Evolutionary conservation across 2,113 vertebrate species (phyloP), one percentile per base, ranked within the genome.

Genomic region (Microcebus murinus): DNA sequence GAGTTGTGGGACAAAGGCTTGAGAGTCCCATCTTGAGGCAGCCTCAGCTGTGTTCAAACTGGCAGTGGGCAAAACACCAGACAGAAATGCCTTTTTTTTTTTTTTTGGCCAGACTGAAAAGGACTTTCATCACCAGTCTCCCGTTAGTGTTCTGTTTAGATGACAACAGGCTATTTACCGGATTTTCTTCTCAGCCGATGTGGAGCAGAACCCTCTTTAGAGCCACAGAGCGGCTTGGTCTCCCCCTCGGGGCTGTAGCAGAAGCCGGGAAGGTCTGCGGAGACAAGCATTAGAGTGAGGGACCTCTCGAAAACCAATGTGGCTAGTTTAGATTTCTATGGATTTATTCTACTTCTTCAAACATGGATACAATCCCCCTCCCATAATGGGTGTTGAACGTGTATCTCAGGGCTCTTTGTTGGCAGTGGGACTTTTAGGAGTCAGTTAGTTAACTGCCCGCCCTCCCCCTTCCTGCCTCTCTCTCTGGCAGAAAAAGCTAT

Each of bases 231-330:
- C 0, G 98, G 97, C 96, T 99, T 99, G 3, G 96, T 98, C 95
- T 99, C 99, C 39, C 99, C 98, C 45, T 99, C 99, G 0, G 99
- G 98, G 81, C 98, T 99, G 65, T 99, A 99, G 70, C 99, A 99
- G 98, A 99, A 99, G 77, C 99, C 99, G 17, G 99, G 99, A 87
- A 99, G 99, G 98, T 99, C 99, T 99, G 98, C 10, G 96, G 85
- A 93, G 96, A 87, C 5, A 21, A 15, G 3, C 50, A 6, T 77
- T 15, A 52, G 73, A 11, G n/a, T 4, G 50, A 1, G 36, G 23
- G 34, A 27, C 17, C 52, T 0, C 0, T 31, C 50, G 45, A 48
- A 34, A 10, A 68, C 0, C 1, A 21, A 31, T 6, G 11, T 0
- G 1, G 9, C 42, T 45, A 18, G 27, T 1, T 34, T 12, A 0